These are phyloP conservation scores for Paramuricea clavata DNA, from an alignment of 92 coral and sea anemone genomes.

Conservation along the genomic window DNA sequence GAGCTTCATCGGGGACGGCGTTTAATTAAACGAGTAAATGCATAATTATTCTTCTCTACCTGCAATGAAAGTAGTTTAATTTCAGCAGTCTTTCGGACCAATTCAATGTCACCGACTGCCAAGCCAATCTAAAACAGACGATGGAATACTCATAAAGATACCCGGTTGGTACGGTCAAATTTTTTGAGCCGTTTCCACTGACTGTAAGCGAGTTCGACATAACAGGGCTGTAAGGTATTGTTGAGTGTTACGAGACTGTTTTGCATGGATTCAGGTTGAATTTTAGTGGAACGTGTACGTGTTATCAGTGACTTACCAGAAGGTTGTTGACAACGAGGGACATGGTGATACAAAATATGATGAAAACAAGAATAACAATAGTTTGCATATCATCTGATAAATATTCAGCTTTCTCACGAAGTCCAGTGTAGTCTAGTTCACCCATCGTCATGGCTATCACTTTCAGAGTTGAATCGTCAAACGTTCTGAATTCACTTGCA, in stretches of 20 bases:
- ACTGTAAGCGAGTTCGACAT: too few species aligned
- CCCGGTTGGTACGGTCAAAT: too few species aligned
- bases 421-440: constrained; percentile 81
- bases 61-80: constrained; percentile 73
- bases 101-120: constrained; percentile 97
- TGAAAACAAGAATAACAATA: constrained; percentile 42
- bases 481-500: constrained; percentile 65
- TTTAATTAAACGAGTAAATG: too few species aligned
- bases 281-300: neutral
- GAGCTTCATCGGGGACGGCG: too few species aligned
- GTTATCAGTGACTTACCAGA: constrained; percentile 49
- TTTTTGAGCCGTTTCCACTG: too few species aligned
- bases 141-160: too few species aligned
- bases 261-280: too few species aligned
- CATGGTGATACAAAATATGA: constrained; percentile 65
- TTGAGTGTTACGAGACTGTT: too few species aligned
- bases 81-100: constrained; percentile 87
- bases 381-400: constrained; percentile 50
- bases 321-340: constrained; percentile 76
- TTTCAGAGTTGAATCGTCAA: constrained; percentile 69
- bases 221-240: too few species aligned
- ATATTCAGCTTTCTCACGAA: neutral
- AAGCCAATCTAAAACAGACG: constrained; percentile 81
- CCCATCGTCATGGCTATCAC: constrained; percentile 90
- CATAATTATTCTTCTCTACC: too few species aligned